phyloP scores from a whole-genome alignment of 2,113 vertebrate species.

The Tyto alba region DNA sequence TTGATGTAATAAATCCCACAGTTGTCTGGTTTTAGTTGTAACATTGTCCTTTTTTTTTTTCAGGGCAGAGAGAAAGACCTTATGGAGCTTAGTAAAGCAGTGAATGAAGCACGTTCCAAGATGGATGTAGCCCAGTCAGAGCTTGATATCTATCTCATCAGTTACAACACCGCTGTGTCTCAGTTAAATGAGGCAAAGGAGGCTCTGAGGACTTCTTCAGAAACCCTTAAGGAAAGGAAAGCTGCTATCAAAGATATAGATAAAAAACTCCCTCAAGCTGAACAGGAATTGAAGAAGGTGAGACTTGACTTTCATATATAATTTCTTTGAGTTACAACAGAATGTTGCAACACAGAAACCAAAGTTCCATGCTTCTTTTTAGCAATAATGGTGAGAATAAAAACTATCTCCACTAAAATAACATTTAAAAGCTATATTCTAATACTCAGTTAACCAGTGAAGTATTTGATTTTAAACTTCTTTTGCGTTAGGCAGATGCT shows the following conservation, averaged over 20 bases:
- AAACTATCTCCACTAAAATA: neutral
- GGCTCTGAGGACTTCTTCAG: slow-evolving; percentile 73
- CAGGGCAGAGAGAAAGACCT: slow-evolving; percentile 89
- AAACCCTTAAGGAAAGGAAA: slow-evolving; percentile 82
- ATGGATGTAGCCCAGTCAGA: slow-evolving; percentile 90
- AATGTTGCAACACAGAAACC: neutral
- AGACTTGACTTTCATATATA: neutral
- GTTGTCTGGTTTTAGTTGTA: neutral
- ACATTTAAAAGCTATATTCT: neutral
- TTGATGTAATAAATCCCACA: neutral
- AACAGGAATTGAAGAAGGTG: slow-evolving; percentile 84
- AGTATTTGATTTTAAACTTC: neutral
- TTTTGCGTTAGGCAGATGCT: neutral
- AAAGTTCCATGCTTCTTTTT: neutral
- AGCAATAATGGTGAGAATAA: neutral
- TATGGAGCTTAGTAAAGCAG: slow-evolving; percentile 86
- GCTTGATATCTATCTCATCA: slow-evolving; percentile 90
- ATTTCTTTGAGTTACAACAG: neutral
- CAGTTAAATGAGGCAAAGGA: slow-evolving; percentile 82
- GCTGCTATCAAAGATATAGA: slow-evolving; percentile 79
- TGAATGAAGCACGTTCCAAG: slow-evolving; percentile 86
- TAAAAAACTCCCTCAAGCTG: slow-evolving; percentile 76
- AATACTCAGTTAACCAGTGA: neutral
- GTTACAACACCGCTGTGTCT: slow-evolving; percentile 83
- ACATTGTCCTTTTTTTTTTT: neutral